Evolutionary conservation across 1,140 invertebrate species (phyloP), one percentile per base, ranked within the genome.

Genomic region (Lasaia peninsularis): DNA sequence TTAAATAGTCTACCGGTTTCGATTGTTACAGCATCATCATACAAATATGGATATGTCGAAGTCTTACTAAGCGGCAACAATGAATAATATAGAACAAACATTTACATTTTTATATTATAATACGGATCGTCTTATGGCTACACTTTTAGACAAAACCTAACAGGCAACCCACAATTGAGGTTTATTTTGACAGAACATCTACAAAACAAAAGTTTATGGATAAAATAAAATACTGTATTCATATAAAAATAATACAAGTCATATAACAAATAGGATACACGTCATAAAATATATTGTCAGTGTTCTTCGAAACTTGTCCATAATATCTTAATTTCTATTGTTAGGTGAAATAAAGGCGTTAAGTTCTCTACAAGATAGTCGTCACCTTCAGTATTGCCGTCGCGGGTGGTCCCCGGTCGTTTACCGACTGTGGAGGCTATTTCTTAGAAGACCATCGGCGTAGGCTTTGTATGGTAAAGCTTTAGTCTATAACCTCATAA

Each of bases 381-480:
- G 69, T 67, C 67, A 75, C 69, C 55, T 57, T 70, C 63, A 75
- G 72, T 73, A 82, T 75, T 63, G 66, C 14, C 78, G 21, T 56
- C 75, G 79, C 73, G 78, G 80, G 83, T 84, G 83, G 83, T 78
- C 83, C 9, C 20, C 51, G 7, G 31, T 18, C 51, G 34, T 35
- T 16, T 11, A 24, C 35, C 11, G 37, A 31, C 53, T 28, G n/a
- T 31, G 18, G 28, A 10, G 14, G 24, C 24, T 65, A 72, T 63
- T 86, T 86, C 83, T 83, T 57, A 71, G 80, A 86, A 84, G 83
- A 80, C 80, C 71, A 81, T 63, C 63, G 71, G 63, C 65, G 62
- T 69, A 71, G 70, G 70, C 71, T 69, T 66, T 69, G 65, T 75
- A 65, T 65, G 62, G 51, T 65, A 65, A 71, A 69, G 56, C 63